A percentile compares a stretch with the other conserved stretches of the same genome.
phyloP scores from a whole-genome alignment of 2,797 vertebrate species.

The Anabacerthia variegaticeps region DNA sequence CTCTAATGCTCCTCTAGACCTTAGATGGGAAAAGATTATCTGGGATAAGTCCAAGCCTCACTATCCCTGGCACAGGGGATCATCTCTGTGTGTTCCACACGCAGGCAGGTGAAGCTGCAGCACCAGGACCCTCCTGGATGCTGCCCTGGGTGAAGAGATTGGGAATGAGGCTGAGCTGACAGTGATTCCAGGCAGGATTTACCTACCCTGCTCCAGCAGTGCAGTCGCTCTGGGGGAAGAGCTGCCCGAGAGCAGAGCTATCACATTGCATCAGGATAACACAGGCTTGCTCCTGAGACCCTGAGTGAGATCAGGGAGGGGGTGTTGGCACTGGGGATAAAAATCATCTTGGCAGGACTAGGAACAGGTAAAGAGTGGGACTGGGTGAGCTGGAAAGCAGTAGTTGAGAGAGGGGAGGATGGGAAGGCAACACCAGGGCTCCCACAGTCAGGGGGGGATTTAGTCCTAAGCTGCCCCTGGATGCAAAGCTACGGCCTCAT shows the following conservation, averaged over 20 bases:
- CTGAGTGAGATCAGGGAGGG: fast-evolving
- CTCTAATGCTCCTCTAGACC: not conserved
- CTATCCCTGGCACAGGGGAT: fast-evolving
- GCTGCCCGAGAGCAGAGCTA: not conserved
- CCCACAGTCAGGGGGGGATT: not conserved
- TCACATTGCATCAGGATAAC: not conserved
- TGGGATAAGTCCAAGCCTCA: not conserved
- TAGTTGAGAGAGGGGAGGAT: not conserved
- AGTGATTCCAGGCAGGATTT: not conserved
- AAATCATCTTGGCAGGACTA: not conserved
- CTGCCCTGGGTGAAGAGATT: fast-evolving
- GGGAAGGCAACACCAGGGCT: not conserved
- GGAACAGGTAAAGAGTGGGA: not conserved
- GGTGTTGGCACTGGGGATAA: not conserved
- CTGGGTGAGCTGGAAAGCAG: not conserved
- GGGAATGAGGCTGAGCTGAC: fast-evolving
- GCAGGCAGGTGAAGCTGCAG: not conserved
- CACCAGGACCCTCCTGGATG: not conserved
- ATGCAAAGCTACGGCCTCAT: not conserved
- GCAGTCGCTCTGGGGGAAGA: not conserved
- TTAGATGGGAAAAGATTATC: not conserved
- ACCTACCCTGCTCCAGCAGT: not conserved
- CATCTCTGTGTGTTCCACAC: fast-evolving
- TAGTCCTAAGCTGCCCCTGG: not conserved
- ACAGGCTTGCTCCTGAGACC: fast-evolving